Conservation (phyloP, 2,113 vertebrate species). For the Tamias sibiricus region DNA sequence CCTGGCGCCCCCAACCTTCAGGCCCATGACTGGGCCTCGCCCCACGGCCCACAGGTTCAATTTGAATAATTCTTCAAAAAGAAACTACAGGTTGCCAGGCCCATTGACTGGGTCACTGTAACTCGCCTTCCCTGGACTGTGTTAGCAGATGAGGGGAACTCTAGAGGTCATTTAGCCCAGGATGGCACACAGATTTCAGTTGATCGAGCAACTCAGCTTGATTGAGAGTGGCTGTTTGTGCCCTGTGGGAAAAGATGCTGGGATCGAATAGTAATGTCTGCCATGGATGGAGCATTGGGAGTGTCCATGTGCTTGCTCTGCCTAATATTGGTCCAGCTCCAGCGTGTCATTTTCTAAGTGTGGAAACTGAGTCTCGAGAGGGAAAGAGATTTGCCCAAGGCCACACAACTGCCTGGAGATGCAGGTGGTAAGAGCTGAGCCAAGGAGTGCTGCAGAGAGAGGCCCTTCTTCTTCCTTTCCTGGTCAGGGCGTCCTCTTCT, state of each 20-base stretch:
- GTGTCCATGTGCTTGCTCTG: accelerated
- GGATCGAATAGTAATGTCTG: not conserved
- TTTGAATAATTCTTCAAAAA: not conserved
- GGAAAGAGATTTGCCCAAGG: not conserved
- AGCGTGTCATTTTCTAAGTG: not conserved
- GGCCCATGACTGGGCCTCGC: not conserved
- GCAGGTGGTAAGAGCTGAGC: not conserved
- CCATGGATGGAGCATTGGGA: not conserved
- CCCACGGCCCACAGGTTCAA: not conserved
- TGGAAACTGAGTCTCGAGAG: not conserved
- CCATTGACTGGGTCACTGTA: not conserved
- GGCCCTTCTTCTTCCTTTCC: not conserved
- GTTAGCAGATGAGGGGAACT: not conserved
- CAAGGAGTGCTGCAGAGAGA: not conserved
- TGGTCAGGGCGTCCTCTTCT: not conserved
- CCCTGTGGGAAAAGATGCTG: not conserved
- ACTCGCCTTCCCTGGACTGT: too few species aligned
- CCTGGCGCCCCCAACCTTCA: not conserved
- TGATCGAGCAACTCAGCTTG: accelerated
- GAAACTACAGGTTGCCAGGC: not conserved
- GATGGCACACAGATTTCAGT: accelerated
- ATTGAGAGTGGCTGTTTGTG: not conserved
- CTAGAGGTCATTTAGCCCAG: not conserved
- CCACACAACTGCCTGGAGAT: not conserved
- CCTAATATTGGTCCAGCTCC: not conserved